phyloP scores from a whole-genome alignment of 1,140 invertebrate species.

The Globodera ellingtonae region DNA sequence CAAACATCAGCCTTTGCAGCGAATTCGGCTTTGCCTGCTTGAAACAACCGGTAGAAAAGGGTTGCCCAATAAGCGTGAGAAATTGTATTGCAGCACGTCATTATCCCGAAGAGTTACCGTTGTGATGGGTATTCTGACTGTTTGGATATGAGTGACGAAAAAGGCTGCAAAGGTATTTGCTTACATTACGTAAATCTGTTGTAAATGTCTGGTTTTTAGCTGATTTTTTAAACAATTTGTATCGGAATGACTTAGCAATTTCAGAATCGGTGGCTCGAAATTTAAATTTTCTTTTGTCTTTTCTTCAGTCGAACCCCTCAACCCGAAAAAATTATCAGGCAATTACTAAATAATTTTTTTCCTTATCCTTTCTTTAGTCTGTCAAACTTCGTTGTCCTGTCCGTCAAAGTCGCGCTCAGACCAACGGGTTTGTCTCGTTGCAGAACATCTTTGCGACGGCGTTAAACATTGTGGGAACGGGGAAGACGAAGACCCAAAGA shows the following conservation, averaged over 20 bases:
- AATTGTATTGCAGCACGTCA: constrained; percentile 18
- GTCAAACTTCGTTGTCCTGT: constrained; percentile 47
- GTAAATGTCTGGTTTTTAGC: no score
- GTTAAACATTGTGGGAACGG: constrained; percentile 36
- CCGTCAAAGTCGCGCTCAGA: constrained; percentile 26
- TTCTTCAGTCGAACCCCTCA: no score
- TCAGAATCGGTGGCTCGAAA: no score
- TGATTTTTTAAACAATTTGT: no score
- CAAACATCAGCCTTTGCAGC: constrained; percentile 43
- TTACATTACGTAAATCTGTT: no score
- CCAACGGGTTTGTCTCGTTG: constrained; percentile 34
- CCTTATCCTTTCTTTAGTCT: constrained; percentile 12
- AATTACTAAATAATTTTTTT: constrained; percentile 1
- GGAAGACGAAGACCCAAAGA: constrained; percentile 36
- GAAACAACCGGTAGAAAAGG: constrained; percentile 34
- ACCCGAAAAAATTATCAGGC: neutral
- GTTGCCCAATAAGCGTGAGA: neutral
- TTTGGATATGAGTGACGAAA: constrained; percentile 43
- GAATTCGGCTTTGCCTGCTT: constrained; percentile 49
- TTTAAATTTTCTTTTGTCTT: no score
- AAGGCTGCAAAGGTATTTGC: constrained; percentile 38
- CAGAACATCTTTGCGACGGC: constrained; percentile 43
- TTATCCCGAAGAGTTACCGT: constrained; percentile 43
- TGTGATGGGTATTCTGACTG: constrained; percentile 49
- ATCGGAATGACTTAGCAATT: no score